Conservation (phyloP, 2,888 invertebrate genomes). For the Diadegma fenestrale region DNA sequence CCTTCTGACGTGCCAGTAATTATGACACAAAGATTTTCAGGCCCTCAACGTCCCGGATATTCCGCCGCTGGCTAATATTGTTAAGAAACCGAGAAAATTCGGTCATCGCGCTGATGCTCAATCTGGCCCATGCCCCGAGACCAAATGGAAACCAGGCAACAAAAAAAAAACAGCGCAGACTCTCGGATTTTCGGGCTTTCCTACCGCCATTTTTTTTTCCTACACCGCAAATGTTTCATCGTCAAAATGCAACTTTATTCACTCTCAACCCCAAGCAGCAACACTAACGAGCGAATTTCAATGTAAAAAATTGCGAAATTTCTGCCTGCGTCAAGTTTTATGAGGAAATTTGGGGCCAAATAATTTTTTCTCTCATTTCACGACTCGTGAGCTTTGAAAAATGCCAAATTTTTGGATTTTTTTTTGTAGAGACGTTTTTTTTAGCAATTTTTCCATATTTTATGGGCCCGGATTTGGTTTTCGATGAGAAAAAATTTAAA, state of each 20-base stretch:
- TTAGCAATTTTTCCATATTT: too few relatives aligned
- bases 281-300: background rate
- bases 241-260: background rate
- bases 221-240: background rate
- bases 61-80: background rate
- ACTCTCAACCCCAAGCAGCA: background rate
- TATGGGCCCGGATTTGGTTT: too few relatives aligned
- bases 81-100: conserved; percentile 37
- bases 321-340: too few relatives aligned
- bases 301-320: too few relatives aligned
- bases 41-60: background rate
- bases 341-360: too few relatives aligned
- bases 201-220: background rate
- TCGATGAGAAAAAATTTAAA: too few relatives aligned
- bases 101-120: conserved; percentile 56
- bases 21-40: conserved; percentile 3
- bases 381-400: too few relatives aligned
- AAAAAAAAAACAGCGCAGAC: background rate
- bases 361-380: too few relatives aligned
- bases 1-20: background rate
- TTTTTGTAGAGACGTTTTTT: too few relatives aligned
- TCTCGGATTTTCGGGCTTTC: background rate
- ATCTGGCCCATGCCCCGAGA: conserved; percentile 46
- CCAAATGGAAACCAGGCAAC: conserved; percentile 1
- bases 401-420: too few relatives aligned